Evolutionary conservation across 2,888 invertebrate genomes (phyloP).

Genomic region (Phania funesta): DNA sequence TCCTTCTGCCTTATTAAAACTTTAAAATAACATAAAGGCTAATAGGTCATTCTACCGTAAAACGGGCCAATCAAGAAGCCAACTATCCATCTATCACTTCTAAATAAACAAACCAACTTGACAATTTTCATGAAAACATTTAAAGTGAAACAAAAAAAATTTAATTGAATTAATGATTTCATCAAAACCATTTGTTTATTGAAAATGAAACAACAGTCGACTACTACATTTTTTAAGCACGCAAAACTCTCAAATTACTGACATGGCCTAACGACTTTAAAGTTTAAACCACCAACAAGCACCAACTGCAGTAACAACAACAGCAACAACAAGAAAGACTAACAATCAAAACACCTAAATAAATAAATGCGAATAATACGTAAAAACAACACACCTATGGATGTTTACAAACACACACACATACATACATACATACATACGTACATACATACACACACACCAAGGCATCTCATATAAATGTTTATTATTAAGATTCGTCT

Average conservation of each 20-base stretch:
- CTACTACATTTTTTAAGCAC: conserved; percentile 48
- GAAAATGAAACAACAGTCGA: conserved; percentile 33
- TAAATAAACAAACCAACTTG: conserved; percentile 4
- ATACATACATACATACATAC: no score
- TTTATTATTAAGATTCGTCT: conserved; percentile 66
- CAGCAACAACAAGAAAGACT: conserved; percentile 4
- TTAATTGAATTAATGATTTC: conserved; percentile 65
- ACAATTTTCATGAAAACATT: conserved; percentile 10
- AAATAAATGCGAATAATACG: conserved; percentile 29
- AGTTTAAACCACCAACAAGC: conserved; percentile 30
- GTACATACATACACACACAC: not conserved
- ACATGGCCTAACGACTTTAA: conserved; percentile 64
- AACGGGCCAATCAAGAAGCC: no score
- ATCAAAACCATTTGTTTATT: conserved; percentile 63
- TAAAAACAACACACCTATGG: not conserved
- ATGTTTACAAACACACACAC: not conserved
- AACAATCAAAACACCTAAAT: conserved; percentile 21
- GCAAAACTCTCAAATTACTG: conserved; percentile 64
- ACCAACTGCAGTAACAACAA: not conserved
- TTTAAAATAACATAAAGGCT: not conserved
- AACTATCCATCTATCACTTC: not conserved
- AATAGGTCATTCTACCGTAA: conserved; percentile 16
- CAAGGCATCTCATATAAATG: conserved; percentile 57
- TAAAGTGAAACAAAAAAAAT: conserved; percentile 24
- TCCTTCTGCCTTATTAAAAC: not conserved